These are phyloP conservation scores for Sceliomorpha sp. DNA, from an alignment of 2,888 invertebrate genomes.

Conservation along the genomic window DNA sequence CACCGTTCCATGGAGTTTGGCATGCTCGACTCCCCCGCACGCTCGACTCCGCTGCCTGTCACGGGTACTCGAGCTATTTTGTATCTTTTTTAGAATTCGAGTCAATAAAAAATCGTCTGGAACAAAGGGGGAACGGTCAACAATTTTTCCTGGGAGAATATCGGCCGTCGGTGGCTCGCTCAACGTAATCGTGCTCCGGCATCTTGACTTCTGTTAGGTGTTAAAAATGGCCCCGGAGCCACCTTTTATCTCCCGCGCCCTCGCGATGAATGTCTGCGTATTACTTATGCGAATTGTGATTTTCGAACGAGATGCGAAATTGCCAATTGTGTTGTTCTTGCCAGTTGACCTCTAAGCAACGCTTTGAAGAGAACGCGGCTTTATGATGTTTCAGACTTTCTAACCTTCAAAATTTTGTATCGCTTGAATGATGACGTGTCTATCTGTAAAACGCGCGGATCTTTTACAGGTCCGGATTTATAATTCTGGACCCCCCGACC, in stretches of 20 bases:
- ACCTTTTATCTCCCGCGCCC: conserved; percentile 65
- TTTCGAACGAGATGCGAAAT: no score
- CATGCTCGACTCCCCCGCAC: conserved; percentile 43
- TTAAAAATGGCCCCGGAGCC: conserved; percentile 73
- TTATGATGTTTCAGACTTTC: no score
- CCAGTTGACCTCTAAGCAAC: no score
- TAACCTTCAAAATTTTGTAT: no score
- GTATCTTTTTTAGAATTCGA: conserved; percentile 69
- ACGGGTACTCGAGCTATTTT: conserved; percentile 34
- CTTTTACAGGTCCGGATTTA: no score
- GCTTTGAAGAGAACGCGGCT: no score
- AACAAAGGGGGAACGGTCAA: conserved; percentile 69
- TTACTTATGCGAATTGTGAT: neutral
- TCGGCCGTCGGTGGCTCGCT: conserved; percentile 29
- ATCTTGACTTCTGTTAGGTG: conserved; percentile 76
- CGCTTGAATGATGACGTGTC: no score
- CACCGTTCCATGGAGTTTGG: conserved; percentile 36
- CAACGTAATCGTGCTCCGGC: conserved; percentile 65
- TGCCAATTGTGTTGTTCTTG: no score
- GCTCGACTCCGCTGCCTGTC: conserved; percentile 20
- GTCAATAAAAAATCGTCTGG: conserved; percentile 74
- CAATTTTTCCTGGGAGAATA: conserved; percentile 76
- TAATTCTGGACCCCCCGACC: no score
- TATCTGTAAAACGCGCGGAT: no score
- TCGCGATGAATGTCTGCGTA: conserved; percentile 18